Evolutionary conservation across 2,797 vertebrate species (phyloP).

Genomic region (Enoplosus armatus): DNA sequence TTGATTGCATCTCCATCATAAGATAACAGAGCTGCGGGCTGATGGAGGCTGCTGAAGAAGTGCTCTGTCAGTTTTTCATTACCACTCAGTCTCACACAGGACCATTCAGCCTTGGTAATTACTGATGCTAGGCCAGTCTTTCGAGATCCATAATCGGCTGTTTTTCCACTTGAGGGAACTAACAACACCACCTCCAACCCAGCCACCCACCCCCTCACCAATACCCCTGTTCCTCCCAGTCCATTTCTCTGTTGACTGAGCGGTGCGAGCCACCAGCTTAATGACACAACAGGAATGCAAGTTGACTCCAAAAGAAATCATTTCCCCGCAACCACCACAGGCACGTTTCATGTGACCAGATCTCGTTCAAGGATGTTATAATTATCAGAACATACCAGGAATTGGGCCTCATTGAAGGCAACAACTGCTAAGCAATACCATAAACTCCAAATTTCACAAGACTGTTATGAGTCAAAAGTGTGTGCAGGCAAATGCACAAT

Average conservation of each 20-base stretch:
- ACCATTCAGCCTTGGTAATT: conserved; percentile 68
- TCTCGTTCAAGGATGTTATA: conserved; percentile 14
- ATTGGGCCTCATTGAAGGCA: background rate
- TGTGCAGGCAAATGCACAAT: background rate
- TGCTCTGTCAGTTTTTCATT: conserved; percentile 76
- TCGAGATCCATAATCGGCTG: conserved; percentile 67
- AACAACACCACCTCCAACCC: conserved; percentile 45
- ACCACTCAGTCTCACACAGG: conserved; percentile 65
- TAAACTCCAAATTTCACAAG: background rate
- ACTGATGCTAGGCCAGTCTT: conserved; percentile 75
- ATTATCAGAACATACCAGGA: conserved; percentile 22
- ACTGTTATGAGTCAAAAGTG: background rate
- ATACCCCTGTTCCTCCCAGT: conserved; percentile 28
- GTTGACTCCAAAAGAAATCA: conserved; percentile 56
- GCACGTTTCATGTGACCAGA: conserved; percentile 50
- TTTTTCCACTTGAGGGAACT: conserved; percentile 62
- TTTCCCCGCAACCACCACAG: conserved; percentile 83
- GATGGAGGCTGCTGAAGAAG: conserved; percentile 68
- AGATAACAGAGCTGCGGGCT: conserved; percentile 68
- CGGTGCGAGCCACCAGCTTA: conserved; percentile 68
- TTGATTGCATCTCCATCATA: conserved; percentile 71
- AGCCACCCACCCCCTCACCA: conserved; percentile 34
- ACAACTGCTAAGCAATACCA: conserved; percentile 13
- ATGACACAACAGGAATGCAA: conserved; percentile 58
- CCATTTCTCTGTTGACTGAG: conserved; percentile 66